Evolutionary conservation across 2,888 invertebrate species (phyloP), one percentile per base, ranked within the genome.

Genomic region (Drosophila colorata): DNA sequence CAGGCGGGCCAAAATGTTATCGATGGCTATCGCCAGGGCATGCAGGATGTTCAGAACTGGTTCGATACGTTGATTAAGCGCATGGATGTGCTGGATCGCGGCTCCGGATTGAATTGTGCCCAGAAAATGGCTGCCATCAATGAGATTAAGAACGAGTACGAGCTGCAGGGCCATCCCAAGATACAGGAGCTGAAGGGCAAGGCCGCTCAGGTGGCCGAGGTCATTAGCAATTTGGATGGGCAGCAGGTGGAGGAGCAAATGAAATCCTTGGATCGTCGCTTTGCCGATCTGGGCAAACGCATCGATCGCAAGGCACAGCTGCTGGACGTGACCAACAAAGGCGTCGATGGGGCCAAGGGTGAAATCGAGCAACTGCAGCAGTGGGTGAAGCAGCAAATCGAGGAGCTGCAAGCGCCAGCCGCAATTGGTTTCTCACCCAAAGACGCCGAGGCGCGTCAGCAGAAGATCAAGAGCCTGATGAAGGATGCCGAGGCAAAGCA

Each of bases 191-290:
- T 97, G 0, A 96, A 96, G 90, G 91, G 93, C 44, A 93, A 96
- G 49, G 95, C 95, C 1, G 93, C 94, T 1, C 94, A 95, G 90
- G 96, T 97, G 7, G 95, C 95, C 63, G 95, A 96, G 70, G 95
- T 96, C 25, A 96, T 97, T 11, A 97, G 96, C 91, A 97, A 97
- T 91, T 93, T 97, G 74, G 98, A 98, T 90, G 96, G 96, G 0
- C 97, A 98, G 90, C 97, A 98, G 93, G 95, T 98, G 1, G 97
- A 97, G 90, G 98, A 98, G 91, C 97, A 97, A 94, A 94, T 97
- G 91, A 97, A 97, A 90, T 95, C 96, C 0, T 94, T 97, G 0
- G 97, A 98, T 90, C 94, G 97, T 73, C 94, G 97, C 69, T 96
- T 97, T 88, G 96, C 95, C 71, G 98, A 98, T 87, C 94, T 97